Evolutionary conservation across 2,797 vertebrate genomes (phyloP).

Genomic region (Oreortyx pictus): DNA sequence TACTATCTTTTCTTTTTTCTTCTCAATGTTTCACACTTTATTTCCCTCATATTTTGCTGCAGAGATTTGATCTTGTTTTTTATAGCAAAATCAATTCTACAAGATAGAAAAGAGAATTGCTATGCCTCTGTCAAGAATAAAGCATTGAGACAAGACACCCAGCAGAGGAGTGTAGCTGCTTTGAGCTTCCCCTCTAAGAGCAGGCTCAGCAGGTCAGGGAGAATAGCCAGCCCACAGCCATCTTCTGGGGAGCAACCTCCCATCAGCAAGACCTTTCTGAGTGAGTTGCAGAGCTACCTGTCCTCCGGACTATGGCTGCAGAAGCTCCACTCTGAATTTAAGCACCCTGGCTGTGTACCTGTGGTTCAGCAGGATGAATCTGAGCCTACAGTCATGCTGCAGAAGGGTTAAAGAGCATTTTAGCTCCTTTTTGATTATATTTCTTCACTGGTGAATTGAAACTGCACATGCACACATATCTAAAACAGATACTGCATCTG

Average conservation of each 20-base stretch:
- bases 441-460: not conserved
- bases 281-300: not conserved
- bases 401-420: not conserved
- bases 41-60: not conserved
- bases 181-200: not conserved
- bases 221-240: not conserved
- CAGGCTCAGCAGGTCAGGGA: not conserved
- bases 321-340: not conserved
- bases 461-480: not conserved
- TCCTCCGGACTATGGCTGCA: not conserved
- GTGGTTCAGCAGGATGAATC: not conserved
- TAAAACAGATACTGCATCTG: not conserved
- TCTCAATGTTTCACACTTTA: not conserved
- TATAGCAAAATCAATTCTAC: not conserved
- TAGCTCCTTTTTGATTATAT: not conserved
- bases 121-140: not conserved
- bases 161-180: not conserved
- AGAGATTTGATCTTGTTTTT: not conserved
- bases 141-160: not conserved
- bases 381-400: not conserved
- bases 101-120: not conserved
- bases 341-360: not conserved
- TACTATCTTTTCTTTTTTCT: not conserved
- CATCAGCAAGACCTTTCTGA: not conserved
- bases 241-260: not conserved